Base-by-base conservation (phyloP, 2,113 vertebrate genomes). In the Isichthys henryi region DNA sequence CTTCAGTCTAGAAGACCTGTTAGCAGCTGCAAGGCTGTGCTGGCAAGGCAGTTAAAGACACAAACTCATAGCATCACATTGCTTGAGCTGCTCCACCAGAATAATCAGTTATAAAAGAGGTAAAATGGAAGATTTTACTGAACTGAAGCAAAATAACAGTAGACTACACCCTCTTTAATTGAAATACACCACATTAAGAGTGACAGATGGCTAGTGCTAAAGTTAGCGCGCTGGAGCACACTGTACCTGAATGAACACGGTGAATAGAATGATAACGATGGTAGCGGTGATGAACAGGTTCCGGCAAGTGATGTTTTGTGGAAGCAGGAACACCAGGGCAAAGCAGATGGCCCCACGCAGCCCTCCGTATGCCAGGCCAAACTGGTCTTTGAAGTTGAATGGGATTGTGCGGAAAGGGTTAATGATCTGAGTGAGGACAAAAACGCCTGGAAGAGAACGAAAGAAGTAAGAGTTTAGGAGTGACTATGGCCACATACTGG, bases 371-470 rank as follows among this genome's bases (percentile, higher is more conserved):
- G 97, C 97, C 0, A 99, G 95, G 93, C 98, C 97, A 93, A 99
- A 99, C 93, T 99, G 98, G 94, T 99, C 98, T 93, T 99, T 99
- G 66, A 96, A 93, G 93, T 97, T 98, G 90, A 99, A 95, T 1
- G 97, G 97, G 92, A 99, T 98, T 91, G 97, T 99, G 89, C 98
- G 97, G 93, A 99, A 99, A 88, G 97, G 96, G 92, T 99, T 99
- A 93, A 98, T 99, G 93, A 99, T 97, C 92, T 97, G 97, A 90
- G 98, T 98, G 95, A 99, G 92, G 89, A 98, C 96, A 93, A 99
- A 93, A 91, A 99, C 95, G 88, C 98, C 98, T 99, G 93, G n/a
- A 87, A 90, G 80, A 46, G 27, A 0, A 86, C 31, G 1, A 19
- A 21, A 83, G 86, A 31, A 43, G 88, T 27, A 77, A 0, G 43